A percentile compares a stretch with the other conserved stretches of the same genome.
Conservation (phyloP, 2,797 vertebrate species). For the Sebastes iracundus region DNA sequence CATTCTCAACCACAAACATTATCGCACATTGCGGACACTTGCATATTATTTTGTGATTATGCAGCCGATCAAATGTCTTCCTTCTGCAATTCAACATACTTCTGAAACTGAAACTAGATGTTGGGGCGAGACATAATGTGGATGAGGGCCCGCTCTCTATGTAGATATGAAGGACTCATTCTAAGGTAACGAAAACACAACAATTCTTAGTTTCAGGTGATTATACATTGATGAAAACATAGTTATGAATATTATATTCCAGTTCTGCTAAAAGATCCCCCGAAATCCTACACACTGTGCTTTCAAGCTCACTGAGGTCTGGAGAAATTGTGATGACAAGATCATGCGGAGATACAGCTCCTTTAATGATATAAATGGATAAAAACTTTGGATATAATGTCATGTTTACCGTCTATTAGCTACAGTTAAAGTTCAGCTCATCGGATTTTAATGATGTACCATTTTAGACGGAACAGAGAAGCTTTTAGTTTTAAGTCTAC, state of each 20-base stretch:
- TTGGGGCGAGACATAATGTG: not conserved
- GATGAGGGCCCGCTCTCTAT: not conserved
- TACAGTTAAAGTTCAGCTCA: constrained; percentile 6
- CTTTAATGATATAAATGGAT: not conserved
- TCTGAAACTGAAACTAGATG: not conserved
- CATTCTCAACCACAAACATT: constrained; percentile 31
- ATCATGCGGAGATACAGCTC: not conserved
- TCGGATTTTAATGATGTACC: constrained; percentile 15
- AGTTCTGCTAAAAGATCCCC: too few relatives aligned
- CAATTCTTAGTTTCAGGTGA: too few relatives aligned
- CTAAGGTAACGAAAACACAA: too few relatives aligned
- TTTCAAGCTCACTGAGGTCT: not conserved
- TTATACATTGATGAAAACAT: too few relatives aligned
- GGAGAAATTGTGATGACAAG: not conserved
- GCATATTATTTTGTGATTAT: constrained; percentile 26
- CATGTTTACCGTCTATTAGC: not conserved
- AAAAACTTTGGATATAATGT: not conserved
- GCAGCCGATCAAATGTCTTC: constrained; percentile 34
- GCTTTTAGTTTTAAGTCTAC: not conserved
- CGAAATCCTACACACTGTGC: too few relatives aligned
- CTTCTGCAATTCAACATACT: not conserved
- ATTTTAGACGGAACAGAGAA: constrained; percentile 1
- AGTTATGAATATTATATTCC: too few relatives aligned
- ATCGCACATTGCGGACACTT: constrained; percentile 28
- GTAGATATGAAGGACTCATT: too few relatives aligned